Conservation (phyloP, 2,797 vertebrate species). For the Ficedula albicollis region DNA sequence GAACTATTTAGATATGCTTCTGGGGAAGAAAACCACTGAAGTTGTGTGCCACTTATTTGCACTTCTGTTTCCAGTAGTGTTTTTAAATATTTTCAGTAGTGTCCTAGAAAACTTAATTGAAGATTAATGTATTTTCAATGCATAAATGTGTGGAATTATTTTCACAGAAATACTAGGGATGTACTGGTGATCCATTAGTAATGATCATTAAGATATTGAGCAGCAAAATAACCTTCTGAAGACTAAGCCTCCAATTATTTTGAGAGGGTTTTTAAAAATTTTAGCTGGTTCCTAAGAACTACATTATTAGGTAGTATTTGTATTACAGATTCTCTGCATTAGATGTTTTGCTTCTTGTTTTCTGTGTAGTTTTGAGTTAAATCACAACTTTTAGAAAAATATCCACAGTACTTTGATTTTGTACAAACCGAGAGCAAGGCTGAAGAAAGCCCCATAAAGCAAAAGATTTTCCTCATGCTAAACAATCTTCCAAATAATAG, state of each 20-base stretch:
- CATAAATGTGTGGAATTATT: not conserved
- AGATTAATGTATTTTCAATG: not conserved
- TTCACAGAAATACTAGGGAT: not conserved
- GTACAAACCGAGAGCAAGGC: not conserved
- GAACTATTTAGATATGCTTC: not conserved
- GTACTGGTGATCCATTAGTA: not conserved
- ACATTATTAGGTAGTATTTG: not conserved
- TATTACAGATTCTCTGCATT: not conserved
- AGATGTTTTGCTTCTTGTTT: not conserved
- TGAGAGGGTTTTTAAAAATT: fast-evolving
- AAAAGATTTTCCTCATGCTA: not conserved
- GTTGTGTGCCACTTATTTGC: not conserved
- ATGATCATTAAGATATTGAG: not conserved
- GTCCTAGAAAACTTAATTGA: not conserved
- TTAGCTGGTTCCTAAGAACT: not conserved
- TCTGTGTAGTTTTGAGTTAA: not conserved
- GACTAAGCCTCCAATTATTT: not conserved
- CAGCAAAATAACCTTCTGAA: conserved; percentile 5
- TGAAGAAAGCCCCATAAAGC: not conserved
- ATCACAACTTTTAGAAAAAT: not conserved
- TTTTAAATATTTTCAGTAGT: not conserved
- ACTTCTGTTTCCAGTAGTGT: not conserved
- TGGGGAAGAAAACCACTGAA: not conserved
- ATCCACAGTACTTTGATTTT: not conserved
- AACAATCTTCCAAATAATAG: not conserved